Conservation (phyloP, 2,797 vertebrate genomes). For the Zonotrichia albicollis region DNA sequence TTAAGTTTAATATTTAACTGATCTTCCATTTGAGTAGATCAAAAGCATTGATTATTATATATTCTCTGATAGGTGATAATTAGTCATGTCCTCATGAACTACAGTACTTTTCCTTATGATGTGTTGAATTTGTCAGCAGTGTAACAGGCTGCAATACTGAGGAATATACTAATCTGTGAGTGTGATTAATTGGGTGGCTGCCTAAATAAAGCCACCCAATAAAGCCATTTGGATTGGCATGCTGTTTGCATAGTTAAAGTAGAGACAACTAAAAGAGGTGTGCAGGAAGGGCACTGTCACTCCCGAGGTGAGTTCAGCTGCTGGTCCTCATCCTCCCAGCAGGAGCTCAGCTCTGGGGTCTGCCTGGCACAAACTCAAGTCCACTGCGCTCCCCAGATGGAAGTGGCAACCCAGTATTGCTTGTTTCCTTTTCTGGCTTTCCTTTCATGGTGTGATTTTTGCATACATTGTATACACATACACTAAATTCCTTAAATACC, state of each 20-base stretch:
- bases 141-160: background rate
- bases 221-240: background rate
- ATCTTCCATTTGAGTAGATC: background rate
- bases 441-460: background rate
- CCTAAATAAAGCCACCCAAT: background rate
- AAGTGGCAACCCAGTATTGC: background rate
- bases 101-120: background rate
- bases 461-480: rapidly evolving
- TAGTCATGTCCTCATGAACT: background rate
- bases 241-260: background rate
- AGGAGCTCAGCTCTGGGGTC: background rate
- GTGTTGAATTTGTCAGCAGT: background rate
- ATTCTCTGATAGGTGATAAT: background rate
- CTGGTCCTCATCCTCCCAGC: background rate
- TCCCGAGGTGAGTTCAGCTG: background rate
- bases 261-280: background rate
- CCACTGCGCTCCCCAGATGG: background rate
- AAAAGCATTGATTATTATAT: background rate
- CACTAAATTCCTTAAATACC: background rate
- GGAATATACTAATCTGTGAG: background rate
- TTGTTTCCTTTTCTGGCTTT: background rate
- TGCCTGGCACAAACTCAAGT: background rate
- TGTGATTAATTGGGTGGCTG: background rate
- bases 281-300: background rate
- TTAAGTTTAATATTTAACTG: background rate